These are phyloP conservation scores for Plodia interpunctella DNA, from an alignment of 1,140 invertebrate species.

Conservation along the genomic window DNA sequence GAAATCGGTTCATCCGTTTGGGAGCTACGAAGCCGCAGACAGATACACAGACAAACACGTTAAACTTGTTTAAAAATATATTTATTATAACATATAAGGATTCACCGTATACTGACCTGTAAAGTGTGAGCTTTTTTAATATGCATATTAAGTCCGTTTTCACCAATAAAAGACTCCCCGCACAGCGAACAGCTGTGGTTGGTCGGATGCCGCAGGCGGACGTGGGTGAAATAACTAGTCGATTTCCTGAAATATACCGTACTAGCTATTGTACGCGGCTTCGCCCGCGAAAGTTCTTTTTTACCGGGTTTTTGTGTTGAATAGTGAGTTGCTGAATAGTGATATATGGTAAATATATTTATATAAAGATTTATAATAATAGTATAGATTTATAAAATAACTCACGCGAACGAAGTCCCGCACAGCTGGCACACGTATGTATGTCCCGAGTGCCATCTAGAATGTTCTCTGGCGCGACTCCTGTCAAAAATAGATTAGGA, in stretches of 20 bases:
- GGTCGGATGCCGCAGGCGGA: conserved; percentile 34
- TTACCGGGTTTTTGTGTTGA: too few species aligned
- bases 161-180: conserved; percentile 43
- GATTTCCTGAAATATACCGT: conserved; percentile 35
- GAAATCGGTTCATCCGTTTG: too few species aligned
- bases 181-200: conserved; percentile 39
- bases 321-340: too few species aligned
- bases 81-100: too few species aligned
- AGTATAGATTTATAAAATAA: conserved; percentile 11
- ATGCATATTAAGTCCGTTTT: conserved; percentile 48
- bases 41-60: too few species aligned
- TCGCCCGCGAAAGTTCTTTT: too few species aligned
- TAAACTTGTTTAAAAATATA: too few species aligned
- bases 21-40: too few species aligned
- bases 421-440: conserved; percentile 33
- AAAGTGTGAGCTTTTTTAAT: conserved; percentile 37
- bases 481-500: conserved; percentile 15
- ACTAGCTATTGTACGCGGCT: too few species aligned
- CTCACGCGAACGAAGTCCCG: conserved; percentile 32
- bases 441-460: conserved; percentile 33
- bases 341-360: too few species aligned
- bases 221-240: conserved; percentile 44
- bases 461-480: conserved; percentile 34
- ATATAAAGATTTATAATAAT: too few species aligned
- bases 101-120: too few species aligned